Evolutionary conservation across 2,113 vertebrate genomes (phyloP), one percentile per base, ranked within the genome.

Genomic region (Brienomyrus brachyistius): DNA sequence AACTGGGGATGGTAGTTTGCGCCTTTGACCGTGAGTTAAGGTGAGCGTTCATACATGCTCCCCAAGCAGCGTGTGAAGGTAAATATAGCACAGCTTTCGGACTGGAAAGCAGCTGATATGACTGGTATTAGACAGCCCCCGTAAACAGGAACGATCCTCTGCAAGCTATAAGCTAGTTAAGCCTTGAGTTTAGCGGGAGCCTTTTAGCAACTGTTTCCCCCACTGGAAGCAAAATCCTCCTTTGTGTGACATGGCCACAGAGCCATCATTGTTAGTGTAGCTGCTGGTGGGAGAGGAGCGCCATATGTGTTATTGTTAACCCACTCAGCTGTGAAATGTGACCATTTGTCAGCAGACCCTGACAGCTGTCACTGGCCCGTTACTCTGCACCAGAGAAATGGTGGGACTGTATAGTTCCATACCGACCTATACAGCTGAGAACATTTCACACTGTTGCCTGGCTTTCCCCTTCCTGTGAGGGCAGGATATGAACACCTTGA

Each of bases 61-160:
- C 93, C 92, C 50, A 27, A 95, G 96, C 95, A 96, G 96, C 95
- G 95, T 94, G 95, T 96, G 95, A 94, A 93, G 93, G 90, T 91
- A 93, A 59, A 90, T 90, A 83, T 66, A 84, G 40, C 82, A 84
- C 43, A 84, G 45, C 15, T 84, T n/a, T 84, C 7, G 9, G 21
- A 48, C 43, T 84, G 82, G 21, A 48, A 84, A 84, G 45, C 45
- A 47, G 35, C 74, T 84, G 82, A 45, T 47, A 48, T 47, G 19
- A 84, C 19, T 48, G 45, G 45, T 47, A 47, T 45, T 84, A 48
- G 82, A 47, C 17, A 84, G 45, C 21, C 19, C 13, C 35, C 31
- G 0, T 40, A 80, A 80, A 17, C 35, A 8, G 35, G 35, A 77
- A 77, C 13, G 17, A 40, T 19, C 31, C 5, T 80, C 74, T 80